Evolutionary conservation across 1,140 invertebrate species (phyloP), one percentile per base, ranked within the genome.

Genomic region (Teleopsis dalmanni): DNA sequence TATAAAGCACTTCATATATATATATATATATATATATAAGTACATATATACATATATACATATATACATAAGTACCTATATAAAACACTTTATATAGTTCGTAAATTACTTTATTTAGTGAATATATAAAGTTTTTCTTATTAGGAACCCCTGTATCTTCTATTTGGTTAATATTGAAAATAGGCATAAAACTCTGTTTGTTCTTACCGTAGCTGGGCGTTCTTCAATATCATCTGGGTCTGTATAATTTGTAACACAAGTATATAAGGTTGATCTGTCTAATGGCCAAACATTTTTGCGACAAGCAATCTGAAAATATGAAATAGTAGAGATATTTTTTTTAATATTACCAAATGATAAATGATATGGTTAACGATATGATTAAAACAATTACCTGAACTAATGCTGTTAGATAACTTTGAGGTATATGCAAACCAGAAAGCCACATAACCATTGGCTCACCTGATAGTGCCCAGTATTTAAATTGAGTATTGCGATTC

Each of bases 371-470:
- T n/a, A n/a, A n/a, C n/a, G n/a, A n/a, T n/a, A n/a, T n/a, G n/a
- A n/a, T n/a, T n/a, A 26, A 27, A 34, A 25, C n/a, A 21, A 33
- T 42, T 27, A 49, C 67, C 70, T 79, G 77, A 4, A 93, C 79
- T 43, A 93, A 73, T 33, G 90, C 91, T 10, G 87, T 88, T 27
- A 95, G 74, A 71, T 91, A 95, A 36, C 89, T 88, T 76, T 93
- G 86, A 5, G 91, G 91, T 50, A 90, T 83, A 59, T 93, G 88
- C 14, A 94, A 73, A 1, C 91, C 91, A 1, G 90, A 88, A 52
- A 95, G 65, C 91, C 91, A 95, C 57, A 94, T 85, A 10, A 91
- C 88, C 40, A 85, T 62, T 1, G 89, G 90, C 62, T 94, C 90
- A n/a, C 67, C 68, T 21, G 68, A 71, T 16, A 66, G 51, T 22